These are phyloP conservation scores for Vanessa atalanta DNA, from an alignment of 1,140 invertebrate genomes.

Conservation along the genomic window DNA sequence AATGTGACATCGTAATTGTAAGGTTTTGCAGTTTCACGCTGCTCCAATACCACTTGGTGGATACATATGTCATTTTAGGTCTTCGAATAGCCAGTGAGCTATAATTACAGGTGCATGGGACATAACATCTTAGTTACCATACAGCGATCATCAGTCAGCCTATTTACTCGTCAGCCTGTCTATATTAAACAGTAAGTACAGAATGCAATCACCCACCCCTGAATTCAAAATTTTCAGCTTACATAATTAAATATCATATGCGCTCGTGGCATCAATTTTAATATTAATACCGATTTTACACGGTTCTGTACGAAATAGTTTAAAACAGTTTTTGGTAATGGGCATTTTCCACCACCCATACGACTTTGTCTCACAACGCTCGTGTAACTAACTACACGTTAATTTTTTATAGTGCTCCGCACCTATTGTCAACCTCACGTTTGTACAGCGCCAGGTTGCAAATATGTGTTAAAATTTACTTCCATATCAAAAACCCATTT, in stretches of 20 bases:
- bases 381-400: conserved; percentile 74
- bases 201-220: background rate
- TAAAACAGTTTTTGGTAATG: conserved; percentile 29
- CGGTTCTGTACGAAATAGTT: conserved; percentile 34
- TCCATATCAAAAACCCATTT: conserved; percentile 42
- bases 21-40: no score
- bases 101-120: no score
- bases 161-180: no score
- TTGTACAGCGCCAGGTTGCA: conserved; percentile 52
- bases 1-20: no score
- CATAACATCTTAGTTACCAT: no score
- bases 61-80: no score
- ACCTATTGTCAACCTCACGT: conserved; percentile 60
- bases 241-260: background rate
- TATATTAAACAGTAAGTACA: no score
- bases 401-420: conserved; percentile 70
- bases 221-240: background rate
- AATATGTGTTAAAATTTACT: conserved; percentile 49
- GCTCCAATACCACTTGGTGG: no score
- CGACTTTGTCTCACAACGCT: conserved; percentile 61
- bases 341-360: conserved; percentile 46
- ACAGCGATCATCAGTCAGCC: no score
- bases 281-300: conserved; percentile 24
- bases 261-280: conserved; percentile 12
- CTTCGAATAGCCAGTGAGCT: no score